Conservation (phyloP, 2,113 vertebrate genomes). For the Tenrec ecaudatus region DNA sequence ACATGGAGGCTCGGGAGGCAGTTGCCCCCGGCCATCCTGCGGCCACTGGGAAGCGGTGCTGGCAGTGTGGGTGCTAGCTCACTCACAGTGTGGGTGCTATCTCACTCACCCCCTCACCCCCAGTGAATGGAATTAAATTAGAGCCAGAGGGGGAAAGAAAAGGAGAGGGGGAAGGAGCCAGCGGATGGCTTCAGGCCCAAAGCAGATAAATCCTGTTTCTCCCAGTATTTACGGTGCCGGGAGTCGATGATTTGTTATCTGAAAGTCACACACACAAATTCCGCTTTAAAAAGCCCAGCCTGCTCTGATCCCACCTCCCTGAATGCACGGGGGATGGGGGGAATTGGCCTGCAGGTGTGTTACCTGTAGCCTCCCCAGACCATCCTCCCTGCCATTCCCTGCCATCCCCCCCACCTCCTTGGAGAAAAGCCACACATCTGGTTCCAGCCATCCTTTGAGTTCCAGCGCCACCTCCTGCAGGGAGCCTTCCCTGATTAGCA, state of each 20-base stretch:
- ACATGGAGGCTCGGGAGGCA: not conserved
- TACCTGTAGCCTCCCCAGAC: no score
- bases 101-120: not conserved
- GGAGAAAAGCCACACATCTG: not conserved
- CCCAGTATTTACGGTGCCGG: not conserved
- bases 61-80: not conserved
- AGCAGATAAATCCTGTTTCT: fast-evolving
- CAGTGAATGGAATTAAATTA: no score
- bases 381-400: fast-evolving
- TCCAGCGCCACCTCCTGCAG: not conserved
- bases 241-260: fast-evolving
- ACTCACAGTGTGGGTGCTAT: not conserved
- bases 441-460: not conserved
- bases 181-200: not conserved
- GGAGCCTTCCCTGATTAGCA: not conserved
- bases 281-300: not conserved
- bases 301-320: not conserved
- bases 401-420: no score
- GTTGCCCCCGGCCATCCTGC: not conserved
- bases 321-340: not conserved
- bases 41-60: not conserved
- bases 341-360: no score
- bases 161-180: not conserved
- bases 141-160: no score
- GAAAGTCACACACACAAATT: not conserved